A percentile compares a stretch with the other conserved stretches of the same genome.
Conservation (phyloP, 2,888 invertebrate species). For the Microctonus brassicae region DNA sequence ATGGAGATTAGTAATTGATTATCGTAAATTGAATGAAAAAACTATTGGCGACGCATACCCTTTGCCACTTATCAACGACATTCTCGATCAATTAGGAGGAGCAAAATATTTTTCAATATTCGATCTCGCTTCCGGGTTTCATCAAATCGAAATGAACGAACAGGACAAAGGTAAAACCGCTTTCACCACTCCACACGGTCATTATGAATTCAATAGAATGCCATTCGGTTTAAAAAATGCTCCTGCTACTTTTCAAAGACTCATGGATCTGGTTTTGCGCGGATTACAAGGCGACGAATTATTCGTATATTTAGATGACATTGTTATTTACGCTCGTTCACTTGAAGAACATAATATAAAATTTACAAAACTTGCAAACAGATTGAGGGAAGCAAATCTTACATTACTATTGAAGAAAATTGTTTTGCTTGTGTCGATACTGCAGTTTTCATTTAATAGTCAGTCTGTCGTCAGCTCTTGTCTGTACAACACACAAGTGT, state of each 20-base stretch:
- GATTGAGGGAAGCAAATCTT: conserved; percentile 1
- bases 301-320: conserved; percentile 28
- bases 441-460: too few relatives aligned
- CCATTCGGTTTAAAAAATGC: conserved; percentile 57
- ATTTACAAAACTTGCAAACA: conserved; percentile 2
- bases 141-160: conserved; percentile 48
- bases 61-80: conserved; percentile 51
- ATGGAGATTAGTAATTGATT: neutral
- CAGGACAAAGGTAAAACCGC: conserved; percentile 46
- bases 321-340: conserved; percentile 5
- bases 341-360: neutral
- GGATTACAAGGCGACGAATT: conserved; percentile 9
- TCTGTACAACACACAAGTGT: too few relatives aligned
- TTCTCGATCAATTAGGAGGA: conserved; percentile 48
- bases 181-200: conserved; percentile 44
- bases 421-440: too few relatives aligned
- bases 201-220: conserved; percentile 50
- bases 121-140: conserved; percentile 51
- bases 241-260: conserved; percentile 55
- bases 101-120: conserved; percentile 49
- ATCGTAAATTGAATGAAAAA: neutral
- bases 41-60: neutral
- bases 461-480: too few relatives aligned
- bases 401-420: too few relatives aligned
- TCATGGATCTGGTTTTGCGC: conserved; percentile 36